Evolutionary conservation across 2,113 vertebrate species (phyloP), one percentile per base, ranked within the genome.

Genomic region (Ornithorhynchus anatinus): DNA sequence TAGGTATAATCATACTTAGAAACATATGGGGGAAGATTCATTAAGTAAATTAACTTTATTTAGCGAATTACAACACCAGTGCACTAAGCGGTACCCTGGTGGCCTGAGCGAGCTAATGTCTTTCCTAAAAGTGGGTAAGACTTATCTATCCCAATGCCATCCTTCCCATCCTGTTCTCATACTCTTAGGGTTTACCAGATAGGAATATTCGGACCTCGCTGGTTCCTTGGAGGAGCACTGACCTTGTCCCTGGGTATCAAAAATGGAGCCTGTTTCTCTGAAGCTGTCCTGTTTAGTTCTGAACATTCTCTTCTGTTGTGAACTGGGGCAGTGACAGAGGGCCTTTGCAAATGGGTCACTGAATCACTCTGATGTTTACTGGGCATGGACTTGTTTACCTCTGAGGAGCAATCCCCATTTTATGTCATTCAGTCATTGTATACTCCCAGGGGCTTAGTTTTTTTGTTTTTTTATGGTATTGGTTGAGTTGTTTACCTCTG

Each of bases 31-130:
- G 33, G 27, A 61, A 35, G 31, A 58, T 67, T 77, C 57, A 70
- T 75, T 80, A 77, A 66, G 61, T 23, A 81, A 87, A 84, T 75
- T 53, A 29, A 32, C 12, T 32, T 77, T 57, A 66, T 81, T 84
- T 79, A 67, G 60, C 67, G 75, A 72, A 80, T 51, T 45, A 38
- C 47, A 50, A 8, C 44, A 77, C 39, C 50, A 33, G 37, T 59
- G 67, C 40, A 38, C 37, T 38, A n/a, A 66, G 35, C 42, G 15
- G 57, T 64, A 50, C 36, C 39, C 52, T 9, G 9, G 38, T 59
- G 58, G 36, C 22, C 13, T 64, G 36, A 62, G 51, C 7, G 38
- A 72, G 44, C 45, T 56, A 17, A 14, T 1, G 31, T 10, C 27
- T 3, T 9, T 65, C 40, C 56, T 77, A n/a, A 13, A 62, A 38